Evolutionary conservation across 2,113 vertebrate genomes (phyloP).

Genomic region (Junco hyemalis): DNA sequence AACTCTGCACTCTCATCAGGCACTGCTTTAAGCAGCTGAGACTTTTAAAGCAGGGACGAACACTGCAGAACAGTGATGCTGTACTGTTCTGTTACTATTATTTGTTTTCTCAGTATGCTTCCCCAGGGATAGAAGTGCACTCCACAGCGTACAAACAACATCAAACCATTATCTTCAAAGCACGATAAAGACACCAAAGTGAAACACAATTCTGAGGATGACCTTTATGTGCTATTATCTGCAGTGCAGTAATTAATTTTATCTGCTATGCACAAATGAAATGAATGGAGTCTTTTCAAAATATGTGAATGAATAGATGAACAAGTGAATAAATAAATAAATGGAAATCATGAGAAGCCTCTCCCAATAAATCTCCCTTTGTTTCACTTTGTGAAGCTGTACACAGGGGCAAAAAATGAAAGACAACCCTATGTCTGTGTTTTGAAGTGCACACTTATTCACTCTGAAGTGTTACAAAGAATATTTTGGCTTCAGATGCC

Average conservation of each 20-base stretch:
- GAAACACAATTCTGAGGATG: constrained; percentile 56
- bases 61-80: background rate
- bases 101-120: constrained; percentile 26
- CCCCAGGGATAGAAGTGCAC: constrained; percentile 15
- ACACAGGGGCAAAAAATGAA: background rate
- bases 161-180: constrained; percentile 52
- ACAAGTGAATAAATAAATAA: background rate
- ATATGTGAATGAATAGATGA: background rate
- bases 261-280: constrained; percentile 34
- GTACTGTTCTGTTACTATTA: constrained; percentile 4
- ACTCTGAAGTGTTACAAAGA: constrained; percentile 48
- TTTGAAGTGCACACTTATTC: constrained; percentile 37
- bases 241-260: constrained; percentile 65
- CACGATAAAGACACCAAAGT: constrained; percentile 37
- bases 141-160: constrained; percentile 39
- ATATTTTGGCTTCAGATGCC: constrained; percentile 44
- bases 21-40: background rate
- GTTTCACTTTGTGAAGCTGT: constrained; percentile 2
- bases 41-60: background rate
- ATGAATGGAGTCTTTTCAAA: constrained; percentile 13
- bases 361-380: constrained; percentile 40
- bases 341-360: constrained; percentile 6
- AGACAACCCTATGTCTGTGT: background rate
- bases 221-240: constrained; percentile 67
- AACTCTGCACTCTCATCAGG: background rate